Conservation (phyloP, 2,888 invertebrate genomes). For the Macrostomum cliftonense region DNA sequence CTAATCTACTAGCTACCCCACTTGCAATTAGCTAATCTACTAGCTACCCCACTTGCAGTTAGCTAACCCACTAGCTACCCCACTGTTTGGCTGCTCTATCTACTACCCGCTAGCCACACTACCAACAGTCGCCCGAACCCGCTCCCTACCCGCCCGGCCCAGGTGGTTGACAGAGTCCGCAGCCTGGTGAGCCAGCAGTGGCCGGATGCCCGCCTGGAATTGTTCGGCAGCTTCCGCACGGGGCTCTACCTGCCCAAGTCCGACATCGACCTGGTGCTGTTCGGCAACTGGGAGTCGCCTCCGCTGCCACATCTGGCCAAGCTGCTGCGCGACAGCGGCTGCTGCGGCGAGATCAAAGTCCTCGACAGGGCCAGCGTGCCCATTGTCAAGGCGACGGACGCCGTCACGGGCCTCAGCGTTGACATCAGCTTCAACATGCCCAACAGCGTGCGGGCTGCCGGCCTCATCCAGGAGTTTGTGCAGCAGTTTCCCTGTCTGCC, state of each 20-base stretch:
- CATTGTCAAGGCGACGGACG: slow-evolving; percentile 86
- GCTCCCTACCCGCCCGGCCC: too few relatives aligned
- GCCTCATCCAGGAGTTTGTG: slow-evolving; percentile 76
- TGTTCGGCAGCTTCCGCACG: slow-evolving; percentile 11
- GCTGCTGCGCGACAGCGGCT: slow-evolving; percentile 1
- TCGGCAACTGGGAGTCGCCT: slow-evolving; percentile 8
- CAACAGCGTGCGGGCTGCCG: slow-evolving; percentile 86
- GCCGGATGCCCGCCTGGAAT: slow-evolving; percentile 1
- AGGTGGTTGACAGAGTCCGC: too few relatives aligned
- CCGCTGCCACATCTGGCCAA: slow-evolving; percentile 6
- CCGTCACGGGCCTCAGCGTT: slow-evolving; percentile 62
- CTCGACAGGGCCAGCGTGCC: slow-evolving; percentile 90
- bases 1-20: too few relatives aligned
- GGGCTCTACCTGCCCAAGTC: slow-evolving; percentile 9
- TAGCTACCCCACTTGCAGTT: too few relatives aligned
- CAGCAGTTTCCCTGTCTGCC: slow-evolving; percentile 69
- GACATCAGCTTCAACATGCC: slow-evolving; percentile 99
- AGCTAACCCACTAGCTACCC: too few relatives aligned
- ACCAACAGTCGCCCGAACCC: too few relatives aligned
- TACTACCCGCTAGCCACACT: too few relatives aligned
- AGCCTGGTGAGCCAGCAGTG: not conserved
- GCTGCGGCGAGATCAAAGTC: slow-evolving; percentile 53
- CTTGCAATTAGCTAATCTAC: too few relatives aligned
- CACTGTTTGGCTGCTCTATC: too few relatives aligned
- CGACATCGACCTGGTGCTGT: slow-evolving; percentile 12